Base-by-base conservation (phyloP, 2,113 vertebrate genomes). In the Brachyhypopomus gauderio region DNA sequence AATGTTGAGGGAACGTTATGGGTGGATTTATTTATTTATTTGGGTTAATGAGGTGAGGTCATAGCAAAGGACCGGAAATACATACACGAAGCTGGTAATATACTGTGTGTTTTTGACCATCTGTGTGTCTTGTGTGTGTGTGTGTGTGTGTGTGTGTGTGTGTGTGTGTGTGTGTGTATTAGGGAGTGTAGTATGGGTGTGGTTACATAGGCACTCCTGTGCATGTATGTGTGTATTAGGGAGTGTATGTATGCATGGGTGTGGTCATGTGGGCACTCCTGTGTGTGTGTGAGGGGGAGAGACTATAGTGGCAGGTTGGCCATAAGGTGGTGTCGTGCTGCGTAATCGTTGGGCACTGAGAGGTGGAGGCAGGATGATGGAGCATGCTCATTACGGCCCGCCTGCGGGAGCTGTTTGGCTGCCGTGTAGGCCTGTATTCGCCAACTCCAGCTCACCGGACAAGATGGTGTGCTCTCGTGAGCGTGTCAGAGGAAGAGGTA, bases 361-460 rank as follows among this genome's bases (percentile, higher is more conserved):
- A 79, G 78, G 48, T 36, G 64, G 80, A 75, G 79, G 45, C 80
- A 80, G 80, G 81, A 60, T 89, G 81, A 91, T 88, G 86, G 85
- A 88, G 88, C 79, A 87, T 62, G 45, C 77, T 89, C 86, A 89
- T 92, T 91, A 89, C 86, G 79, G 80, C 55, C 80, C 83, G 91
- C 90, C 91, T 89, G 80, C 87, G 90, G 89, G 91, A 91, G 87
- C 86, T 82, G 72, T 89, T 88, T 91, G 81, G 80, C 84, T 90
- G 81, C 77, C 67, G 66, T 85, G 75, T 83, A 60, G 75, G 73
- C 45, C 16, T 88, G 85, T 55, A 86, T 81, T 81, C 89, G 86
- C 83, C 85, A 88, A 79, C 73, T 89, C 86, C 81, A 78, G 83
- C 89, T 55, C 81, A 83, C 76, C 80, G 86, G 38, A 85, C 77